phyloP scores from a whole-genome alignment of 2,888 invertebrate genomes.

The Apomyelois bistriatella region DNA sequence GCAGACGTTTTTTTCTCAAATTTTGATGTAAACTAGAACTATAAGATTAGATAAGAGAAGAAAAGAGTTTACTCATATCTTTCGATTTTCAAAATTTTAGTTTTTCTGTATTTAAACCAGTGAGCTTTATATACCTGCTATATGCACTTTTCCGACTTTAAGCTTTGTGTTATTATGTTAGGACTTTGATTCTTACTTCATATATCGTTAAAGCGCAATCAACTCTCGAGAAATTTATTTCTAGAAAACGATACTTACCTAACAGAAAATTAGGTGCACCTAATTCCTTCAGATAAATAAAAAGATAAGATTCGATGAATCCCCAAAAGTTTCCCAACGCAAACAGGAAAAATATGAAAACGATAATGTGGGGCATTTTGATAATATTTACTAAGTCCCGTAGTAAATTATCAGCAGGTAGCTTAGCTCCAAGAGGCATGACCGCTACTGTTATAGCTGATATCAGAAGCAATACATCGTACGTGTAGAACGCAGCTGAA shows the following conservation, averaged over 20 bases:
- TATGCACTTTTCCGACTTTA: too few relatives aligned
- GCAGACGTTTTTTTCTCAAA: too few relatives aligned
- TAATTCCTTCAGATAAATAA: constrained; percentile 90
- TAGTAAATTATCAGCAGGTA: constrained; percentile 88
- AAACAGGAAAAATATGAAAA: constrained; percentile 90
- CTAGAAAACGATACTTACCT: constrained; percentile 69
- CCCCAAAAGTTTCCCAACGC: constrained; percentile 93
- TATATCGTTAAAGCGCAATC: background rate
- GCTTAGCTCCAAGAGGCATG: constrained; percentile 88
- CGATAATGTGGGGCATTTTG: constrained; percentile 87
- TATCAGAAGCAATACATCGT: constrained; percentile 85
- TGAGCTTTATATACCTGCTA: too few relatives aligned
- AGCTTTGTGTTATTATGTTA: too few relatives aligned
- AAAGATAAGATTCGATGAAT: constrained; percentile 93
- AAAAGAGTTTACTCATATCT: too few relatives aligned
- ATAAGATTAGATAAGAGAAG: too few relatives aligned
- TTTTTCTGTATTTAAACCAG: too few relatives aligned
- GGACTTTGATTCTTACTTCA: background rate
- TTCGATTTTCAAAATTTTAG: too few relatives aligned
- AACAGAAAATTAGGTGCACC: constrained; percentile 90
- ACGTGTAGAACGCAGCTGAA: constrained; percentile 92
- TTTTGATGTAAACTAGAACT: too few relatives aligned
- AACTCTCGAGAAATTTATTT: background rate
- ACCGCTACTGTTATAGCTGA: constrained; percentile 87
- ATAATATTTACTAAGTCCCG: constrained; percentile 87